Evolutionary conservation across 2,888 invertebrate species (phyloP).

Genomic region (Hypolimnas misippus): DNA sequence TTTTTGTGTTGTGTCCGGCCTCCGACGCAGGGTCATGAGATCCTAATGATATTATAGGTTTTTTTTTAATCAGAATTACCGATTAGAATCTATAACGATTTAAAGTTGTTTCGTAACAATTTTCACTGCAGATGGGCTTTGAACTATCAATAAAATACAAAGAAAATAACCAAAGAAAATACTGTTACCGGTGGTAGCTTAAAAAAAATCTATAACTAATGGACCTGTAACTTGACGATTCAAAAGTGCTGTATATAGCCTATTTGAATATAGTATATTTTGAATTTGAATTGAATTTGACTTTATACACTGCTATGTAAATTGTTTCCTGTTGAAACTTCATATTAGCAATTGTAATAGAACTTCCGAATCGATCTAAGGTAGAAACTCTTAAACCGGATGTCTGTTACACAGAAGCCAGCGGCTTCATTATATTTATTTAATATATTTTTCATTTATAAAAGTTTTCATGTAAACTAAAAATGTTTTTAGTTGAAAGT

Average conservation of each 20-base stretch:
- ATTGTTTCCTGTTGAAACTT: conserved; percentile 25
- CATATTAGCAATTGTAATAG: conserved; percentile 38
- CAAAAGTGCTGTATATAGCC: no score
- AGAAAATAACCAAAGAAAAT: neutral
- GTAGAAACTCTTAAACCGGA: conserved; percentile 19
- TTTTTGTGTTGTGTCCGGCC: no score
- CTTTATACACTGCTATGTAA: conserved; percentile 18
- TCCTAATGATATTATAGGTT: no score
- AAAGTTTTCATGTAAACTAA: neutral
- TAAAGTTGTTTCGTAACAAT: no score
- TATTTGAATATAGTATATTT: no score
- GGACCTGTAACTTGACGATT: no score
- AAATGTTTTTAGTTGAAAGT: neutral
- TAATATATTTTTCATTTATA: neutral
- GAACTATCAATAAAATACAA: neutral
- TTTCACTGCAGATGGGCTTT: neutral
- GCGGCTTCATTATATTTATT: neutral
- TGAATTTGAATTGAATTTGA: no score
- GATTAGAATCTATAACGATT: no score
- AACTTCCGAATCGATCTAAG: conserved; percentile 28
- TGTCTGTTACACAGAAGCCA: conserved; percentile 15
- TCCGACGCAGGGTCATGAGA: no score
- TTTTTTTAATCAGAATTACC: no score
- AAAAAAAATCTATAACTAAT: no score
- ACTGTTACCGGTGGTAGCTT: no score